phyloP scores from a whole-genome alignment of 23 tunicate genomes.

The Botrylloides violaceus region DNA sequence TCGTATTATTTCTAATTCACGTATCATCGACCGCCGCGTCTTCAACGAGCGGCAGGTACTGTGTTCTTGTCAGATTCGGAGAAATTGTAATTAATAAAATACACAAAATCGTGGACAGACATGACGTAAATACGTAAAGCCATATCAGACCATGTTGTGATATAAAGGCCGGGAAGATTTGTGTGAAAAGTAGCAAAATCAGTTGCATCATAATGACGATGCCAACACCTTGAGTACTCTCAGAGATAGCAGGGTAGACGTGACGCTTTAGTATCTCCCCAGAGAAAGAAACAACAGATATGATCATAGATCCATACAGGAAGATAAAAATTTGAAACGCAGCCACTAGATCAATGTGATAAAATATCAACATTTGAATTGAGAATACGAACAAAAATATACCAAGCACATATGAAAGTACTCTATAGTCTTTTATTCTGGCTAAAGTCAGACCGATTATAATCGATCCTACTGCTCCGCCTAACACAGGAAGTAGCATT shows the following conservation, averaged over 20 bases:
- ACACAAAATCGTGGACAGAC: neutral
- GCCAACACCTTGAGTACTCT: neutral
- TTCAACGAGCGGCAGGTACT: neutral
- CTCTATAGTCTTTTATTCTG: neutral
- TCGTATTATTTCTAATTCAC: too few relatives aligned
- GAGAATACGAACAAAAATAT: neutral
- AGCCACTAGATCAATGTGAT: neutral
- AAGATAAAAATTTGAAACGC: neutral
- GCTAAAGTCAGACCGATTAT: neutral
- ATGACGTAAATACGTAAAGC: neutral
- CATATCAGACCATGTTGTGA: neutral
- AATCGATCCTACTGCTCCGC: neutral
- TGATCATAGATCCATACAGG: neutral
- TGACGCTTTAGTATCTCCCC: neutral
- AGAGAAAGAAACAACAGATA: neutral
- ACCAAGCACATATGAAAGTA: neutral
- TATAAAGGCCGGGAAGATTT: neutral
- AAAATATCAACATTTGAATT: neutral
- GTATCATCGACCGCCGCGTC: neutral
- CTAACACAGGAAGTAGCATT: neutral
- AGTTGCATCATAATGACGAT: neutral
- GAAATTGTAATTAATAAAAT: neutral
- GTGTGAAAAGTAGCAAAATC: neutral
- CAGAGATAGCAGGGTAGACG: neutral
- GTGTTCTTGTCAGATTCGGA: neutral